phyloP scores from a whole-genome alignment of 2,113 vertebrate genomes.

The Natator depressus region DNA sequence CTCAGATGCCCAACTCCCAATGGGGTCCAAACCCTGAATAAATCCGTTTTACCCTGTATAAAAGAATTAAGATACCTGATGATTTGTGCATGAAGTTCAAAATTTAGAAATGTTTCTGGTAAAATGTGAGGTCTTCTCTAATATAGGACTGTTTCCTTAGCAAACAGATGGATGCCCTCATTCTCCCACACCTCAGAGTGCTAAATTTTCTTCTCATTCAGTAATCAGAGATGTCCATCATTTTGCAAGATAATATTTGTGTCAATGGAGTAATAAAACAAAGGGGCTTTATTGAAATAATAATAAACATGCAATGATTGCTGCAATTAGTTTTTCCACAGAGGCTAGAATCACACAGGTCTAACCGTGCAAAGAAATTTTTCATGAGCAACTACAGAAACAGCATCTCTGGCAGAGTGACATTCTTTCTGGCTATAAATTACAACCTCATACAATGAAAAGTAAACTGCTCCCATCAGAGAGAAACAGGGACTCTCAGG shows the following conservation, averaged over 20 bases:
- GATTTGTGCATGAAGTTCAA: neutral
- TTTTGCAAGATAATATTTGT: neutral
- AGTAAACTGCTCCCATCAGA: neutral
- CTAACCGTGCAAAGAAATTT: neutral
- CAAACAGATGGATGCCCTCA: neutral
- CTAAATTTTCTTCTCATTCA: neutral
- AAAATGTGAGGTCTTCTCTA: neutral
- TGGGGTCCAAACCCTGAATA: no score
- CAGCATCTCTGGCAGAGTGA: neutral
- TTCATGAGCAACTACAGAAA: neutral
- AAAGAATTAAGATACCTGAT: neutral
- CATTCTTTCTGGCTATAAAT: neutral
- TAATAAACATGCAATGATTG: neutral
- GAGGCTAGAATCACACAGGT: neutral
- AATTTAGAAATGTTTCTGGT: neutral
- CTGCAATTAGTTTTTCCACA: neutral
- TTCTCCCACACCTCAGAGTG: neutral
- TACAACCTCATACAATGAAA: neutral
- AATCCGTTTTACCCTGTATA: neutral
- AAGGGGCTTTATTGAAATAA: neutral
- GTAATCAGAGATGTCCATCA: neutral
- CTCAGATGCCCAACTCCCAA: no score
- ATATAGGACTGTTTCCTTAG: neutral
- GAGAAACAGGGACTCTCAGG: neutral
- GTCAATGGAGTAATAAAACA: neutral